Evolutionary conservation across 2,113 vertebrate genomes (phyloP), one percentile per base, ranked within the genome.

Genomic region (Apodemus speciosus): DNA sequence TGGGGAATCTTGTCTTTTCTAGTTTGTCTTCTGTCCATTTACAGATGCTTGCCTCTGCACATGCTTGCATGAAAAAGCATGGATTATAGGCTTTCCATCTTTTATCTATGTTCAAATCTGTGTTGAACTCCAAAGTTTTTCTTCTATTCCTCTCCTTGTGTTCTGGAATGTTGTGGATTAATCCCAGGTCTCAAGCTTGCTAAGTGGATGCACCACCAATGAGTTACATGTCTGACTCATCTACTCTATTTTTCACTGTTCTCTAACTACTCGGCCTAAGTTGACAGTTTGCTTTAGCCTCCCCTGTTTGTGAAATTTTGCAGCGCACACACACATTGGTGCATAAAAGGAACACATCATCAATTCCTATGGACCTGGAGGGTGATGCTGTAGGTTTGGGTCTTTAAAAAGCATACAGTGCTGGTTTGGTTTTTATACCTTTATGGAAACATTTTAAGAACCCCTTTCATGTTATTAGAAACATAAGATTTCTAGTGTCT

Each of bases 401-500:
- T 43, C 56, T 30, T 60, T 83, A 30, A 43, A 87, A 75, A 43
- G 4, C 53, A 38, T 3, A 32, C 3, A 21, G 4, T 85, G 4
- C 53, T 18, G 73, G 4, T 38, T 25, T 43, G 69, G n/a, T 23
- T 15, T 91, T 89, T 15, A 2, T 35, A 87, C 9, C 18, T 95
- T 80, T 71, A 27, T 85, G 16, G 9, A 91, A 32, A 30, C 25
- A 18, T 9, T 16, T 66, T 32, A 3, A 51, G 43, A 35, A 62
- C 23, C 27, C 75, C 35, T 76, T 93, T 27, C 32, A 93, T 72
- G 49, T 18, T 51, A 4, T 92, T 53, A n/a, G 46, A 21, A 53
- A 58, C 68, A 76, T 71, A 76, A 10, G 73, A 86, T 96, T 89
- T 49, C 15, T 79, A 58, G 53, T 35, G 77, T 88, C 46, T 90